Percentiles rank a stretch among this genome's conserved stretches.
Conservation (phyloP, 2,113 vertebrate genomes). For the Corapipo altera region DNA sequence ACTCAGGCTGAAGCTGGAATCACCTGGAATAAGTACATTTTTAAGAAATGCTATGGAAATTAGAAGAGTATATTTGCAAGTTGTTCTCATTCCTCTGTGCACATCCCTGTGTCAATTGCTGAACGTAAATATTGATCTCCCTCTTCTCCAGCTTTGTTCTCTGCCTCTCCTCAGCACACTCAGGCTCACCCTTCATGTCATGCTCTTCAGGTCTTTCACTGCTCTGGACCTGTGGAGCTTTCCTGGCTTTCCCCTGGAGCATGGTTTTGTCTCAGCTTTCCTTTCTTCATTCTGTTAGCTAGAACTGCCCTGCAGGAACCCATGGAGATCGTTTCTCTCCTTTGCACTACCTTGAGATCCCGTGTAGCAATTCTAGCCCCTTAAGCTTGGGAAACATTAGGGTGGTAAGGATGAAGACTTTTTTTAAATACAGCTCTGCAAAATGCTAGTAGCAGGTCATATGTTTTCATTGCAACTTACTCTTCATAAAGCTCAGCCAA, state of each 20-base stretch:
- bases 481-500: not conserved
- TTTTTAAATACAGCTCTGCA: not conserved
- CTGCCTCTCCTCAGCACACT: not conserved
- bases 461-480: not conserved
- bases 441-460: not conserved
- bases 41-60: not conserved
- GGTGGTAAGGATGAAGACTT: not conserved
- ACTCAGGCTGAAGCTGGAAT: not conserved
- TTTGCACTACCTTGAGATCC: accelerated
- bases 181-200: not conserved
- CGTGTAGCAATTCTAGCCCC: not conserved
- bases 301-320: not conserved
- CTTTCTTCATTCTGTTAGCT: not conserved
- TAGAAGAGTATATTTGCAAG: not conserved
- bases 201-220: not conserved
- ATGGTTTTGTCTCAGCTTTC: not conserved
- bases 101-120: not conserved
- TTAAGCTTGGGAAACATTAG: not conserved
- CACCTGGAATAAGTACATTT: not conserved
- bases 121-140: not conserved
- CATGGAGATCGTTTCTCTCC: not conserved
- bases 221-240: not conserved
- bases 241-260: not conserved
- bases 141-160: not conserved
- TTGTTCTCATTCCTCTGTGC: not conserved